These are phyloP conservation scores for Heterochromis multidens DNA, from an alignment of 2,113 vertebrate species.

Conservation along the genomic window DNA sequence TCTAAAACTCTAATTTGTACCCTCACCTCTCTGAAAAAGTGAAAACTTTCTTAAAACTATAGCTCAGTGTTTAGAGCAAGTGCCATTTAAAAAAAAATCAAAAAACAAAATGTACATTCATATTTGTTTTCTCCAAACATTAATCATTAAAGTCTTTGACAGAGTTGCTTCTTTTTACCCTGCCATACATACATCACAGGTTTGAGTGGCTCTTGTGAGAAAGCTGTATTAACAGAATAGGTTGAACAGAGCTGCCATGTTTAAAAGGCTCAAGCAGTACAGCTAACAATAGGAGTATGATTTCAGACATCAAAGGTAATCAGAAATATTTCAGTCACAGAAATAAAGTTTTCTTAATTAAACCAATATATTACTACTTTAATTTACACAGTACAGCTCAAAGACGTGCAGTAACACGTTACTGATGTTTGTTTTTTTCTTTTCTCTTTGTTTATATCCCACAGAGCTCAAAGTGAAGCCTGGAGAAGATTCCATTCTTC, in stretches of 20 bases:
- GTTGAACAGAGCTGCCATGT: background rate
- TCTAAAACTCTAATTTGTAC: background rate
- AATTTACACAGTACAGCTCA: background rate
- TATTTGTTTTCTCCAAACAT: background rate
- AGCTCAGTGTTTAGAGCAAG: background rate
- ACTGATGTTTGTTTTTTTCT: fast-evolving
- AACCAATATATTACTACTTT: fast-evolving
- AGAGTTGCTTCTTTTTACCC: background rate
- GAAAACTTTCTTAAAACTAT: background rate
- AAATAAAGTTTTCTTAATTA: background rate
- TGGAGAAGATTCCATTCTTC: background rate
- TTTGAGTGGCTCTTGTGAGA: background rate
- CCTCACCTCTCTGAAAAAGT: background rate
- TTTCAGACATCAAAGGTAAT: background rate
- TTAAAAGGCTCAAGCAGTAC: background rate
- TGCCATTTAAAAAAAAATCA: no score
- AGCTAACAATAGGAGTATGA: fast-evolving
- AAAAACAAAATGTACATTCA: background rate
- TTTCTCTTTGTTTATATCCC: fast-evolving
- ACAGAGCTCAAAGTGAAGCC: background rate
- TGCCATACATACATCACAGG: fast-evolving
- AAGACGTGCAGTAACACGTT: fast-evolving
- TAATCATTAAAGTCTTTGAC: background rate
- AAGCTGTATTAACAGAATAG: background rate
- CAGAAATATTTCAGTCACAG: background rate